Evolutionary conservation across 2,113 vertebrate genomes (phyloP).

Genomic region (Xenus cinereus): DNA sequence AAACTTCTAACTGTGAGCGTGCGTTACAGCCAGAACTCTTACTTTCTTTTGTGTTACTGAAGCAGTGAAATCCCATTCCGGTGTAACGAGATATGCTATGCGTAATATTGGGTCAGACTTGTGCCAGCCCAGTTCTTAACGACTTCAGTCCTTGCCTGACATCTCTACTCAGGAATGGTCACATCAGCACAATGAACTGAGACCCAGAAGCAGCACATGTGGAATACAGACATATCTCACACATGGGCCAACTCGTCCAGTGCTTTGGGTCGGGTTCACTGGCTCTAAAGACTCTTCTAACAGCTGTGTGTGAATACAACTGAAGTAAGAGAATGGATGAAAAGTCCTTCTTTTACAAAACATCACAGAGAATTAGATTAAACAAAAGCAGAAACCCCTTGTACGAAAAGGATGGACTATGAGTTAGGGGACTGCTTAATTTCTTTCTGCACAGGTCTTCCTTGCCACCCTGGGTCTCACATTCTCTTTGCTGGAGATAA

Average conservation of each 20-base stretch:
- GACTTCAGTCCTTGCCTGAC: neutral
- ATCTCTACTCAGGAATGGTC: neutral
- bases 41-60: neutral
- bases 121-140: neutral
- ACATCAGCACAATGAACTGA: neutral
- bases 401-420: neutral
- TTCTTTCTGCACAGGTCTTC: neutral
- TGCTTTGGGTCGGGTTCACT: neutral
- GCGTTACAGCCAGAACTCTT: neutral
- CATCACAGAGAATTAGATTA: neutral
- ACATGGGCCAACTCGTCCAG: too few relatives aligned
- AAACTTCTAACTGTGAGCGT: neutral
- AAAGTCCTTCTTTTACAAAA: neutral
- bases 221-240: neutral
- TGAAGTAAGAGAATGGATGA: neutral
- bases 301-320: neutral
- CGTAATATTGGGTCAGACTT: neutral
- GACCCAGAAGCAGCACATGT: neutral
- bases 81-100: accelerated
- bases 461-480: neutral
- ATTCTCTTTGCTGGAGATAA: neutral
- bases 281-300: neutral
- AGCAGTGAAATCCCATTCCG: neutral
- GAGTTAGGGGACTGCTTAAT: neutral
- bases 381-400: neutral